Evolutionary conservation across 2,797 vertebrate species (phyloP).

Genomic region (Eulemur coronatus): DNA sequence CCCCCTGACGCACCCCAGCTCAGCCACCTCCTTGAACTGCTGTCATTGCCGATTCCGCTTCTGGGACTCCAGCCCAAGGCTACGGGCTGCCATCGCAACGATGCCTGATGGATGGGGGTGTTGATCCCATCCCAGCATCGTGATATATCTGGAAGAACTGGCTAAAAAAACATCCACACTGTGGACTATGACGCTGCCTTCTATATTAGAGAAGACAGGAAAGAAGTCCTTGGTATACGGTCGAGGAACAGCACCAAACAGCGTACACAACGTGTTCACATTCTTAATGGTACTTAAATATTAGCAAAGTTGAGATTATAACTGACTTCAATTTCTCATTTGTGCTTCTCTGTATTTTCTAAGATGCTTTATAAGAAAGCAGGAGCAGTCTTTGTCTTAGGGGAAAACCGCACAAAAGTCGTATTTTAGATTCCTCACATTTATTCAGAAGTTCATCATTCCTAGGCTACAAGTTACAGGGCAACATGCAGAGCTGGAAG

Average conservation of each 20-base stretch:
- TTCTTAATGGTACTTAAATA: not conserved
- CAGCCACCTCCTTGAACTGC: not conserved
- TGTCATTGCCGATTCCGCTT: not conserved
- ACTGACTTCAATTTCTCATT: not conserved
- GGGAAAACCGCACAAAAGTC: not conserved
- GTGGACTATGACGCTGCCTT: not conserved
- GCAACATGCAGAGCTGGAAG: not conserved
- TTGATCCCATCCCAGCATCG: not conserved
- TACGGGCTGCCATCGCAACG: not conserved
- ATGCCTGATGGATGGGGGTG: not conserved
- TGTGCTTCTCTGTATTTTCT: not conserved
- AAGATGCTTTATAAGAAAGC: not conserved
- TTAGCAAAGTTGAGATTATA: not conserved
- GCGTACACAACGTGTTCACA: too few relatives aligned
- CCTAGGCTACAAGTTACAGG: not conserved
- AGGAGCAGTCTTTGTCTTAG: not conserved
- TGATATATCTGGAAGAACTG: not conserved
- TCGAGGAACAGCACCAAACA: not conserved
- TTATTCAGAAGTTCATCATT: not conserved
- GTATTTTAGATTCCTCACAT: not conserved
- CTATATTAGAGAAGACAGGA: not conserved
- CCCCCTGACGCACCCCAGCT: not conserved
- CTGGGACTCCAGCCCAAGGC: conserved; percentile 50
- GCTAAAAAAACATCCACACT: not conserved
- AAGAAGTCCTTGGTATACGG: not conserved